A percentile compares a stretch with the other conserved stretches of the same genome.
phyloP scores from a whole-genome alignment of 2,888 invertebrate species.

The Phaonia tiefii region DNA sequence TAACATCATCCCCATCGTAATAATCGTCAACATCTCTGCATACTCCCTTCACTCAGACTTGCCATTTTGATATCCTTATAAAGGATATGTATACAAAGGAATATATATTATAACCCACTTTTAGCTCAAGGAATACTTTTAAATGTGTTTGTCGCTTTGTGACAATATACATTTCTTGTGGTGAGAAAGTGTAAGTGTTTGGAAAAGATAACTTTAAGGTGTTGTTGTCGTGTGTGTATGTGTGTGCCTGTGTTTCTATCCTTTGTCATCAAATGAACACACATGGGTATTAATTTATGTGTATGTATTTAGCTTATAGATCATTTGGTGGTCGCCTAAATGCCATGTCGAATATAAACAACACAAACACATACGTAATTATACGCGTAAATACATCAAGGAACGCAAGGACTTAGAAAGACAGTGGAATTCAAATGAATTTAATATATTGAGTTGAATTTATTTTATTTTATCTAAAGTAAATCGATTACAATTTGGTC shows the following conservation, averaged over 20 bases:
- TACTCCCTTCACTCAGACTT: neutral
- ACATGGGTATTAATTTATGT: conserved; percentile 41
- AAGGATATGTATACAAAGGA: no score
- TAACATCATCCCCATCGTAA: conserved; percentile 43
- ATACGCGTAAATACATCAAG: neutral
- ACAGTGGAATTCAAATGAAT: conserved; percentile 1
- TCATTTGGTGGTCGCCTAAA: conserved; percentile 59
- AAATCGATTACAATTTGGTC: no score
- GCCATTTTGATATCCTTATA: neutral
- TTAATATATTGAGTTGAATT: no score
- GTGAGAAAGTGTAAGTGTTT: no score
- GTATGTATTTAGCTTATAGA: conserved; percentile 49
- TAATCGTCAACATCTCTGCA: neutral
- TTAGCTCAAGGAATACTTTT: neutral
- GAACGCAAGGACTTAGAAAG: neutral
- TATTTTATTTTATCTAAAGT: no score
- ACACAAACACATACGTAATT: conserved; percentile 8
- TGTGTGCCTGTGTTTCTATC: neutral
- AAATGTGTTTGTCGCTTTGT: neutral
- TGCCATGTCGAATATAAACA: conserved; percentile 50
- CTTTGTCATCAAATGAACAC: conserved; percentile 20
- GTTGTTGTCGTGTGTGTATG: neutral
- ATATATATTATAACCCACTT: neutral
- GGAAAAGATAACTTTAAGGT: no score
- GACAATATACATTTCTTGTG: no score